Evolutionary conservation across 2,797 vertebrate species (phyloP), one percentile per base, ranked within the genome.

Genomic region (Sphenopsis melanotis): DNA sequence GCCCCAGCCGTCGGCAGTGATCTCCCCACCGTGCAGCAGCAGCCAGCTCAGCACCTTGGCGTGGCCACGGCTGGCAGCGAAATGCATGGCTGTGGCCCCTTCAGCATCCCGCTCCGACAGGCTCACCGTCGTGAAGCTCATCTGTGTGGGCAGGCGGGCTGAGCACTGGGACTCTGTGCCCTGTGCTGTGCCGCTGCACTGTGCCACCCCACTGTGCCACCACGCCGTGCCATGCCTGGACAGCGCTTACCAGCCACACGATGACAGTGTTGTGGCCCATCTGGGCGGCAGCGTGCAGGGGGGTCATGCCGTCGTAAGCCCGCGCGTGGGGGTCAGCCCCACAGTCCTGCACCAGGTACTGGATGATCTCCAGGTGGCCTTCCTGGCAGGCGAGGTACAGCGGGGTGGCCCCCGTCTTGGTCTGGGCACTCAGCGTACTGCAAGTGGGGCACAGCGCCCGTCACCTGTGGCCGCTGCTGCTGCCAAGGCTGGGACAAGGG

Each of bases 301-400:
- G 98, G 26, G 98, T 99, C 99, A 99, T 99, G 94, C 99, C 99
- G 0, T 99, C 99, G 9, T 98, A 98, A 97, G 99, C 98, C 57
- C 98, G 97, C 8, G 98, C 94, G 44, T 98, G 98, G 22, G 99
- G 98, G 89, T 99, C 98, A 0, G 99, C 98, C 86, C 98, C 98
- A n/a, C 99, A 99, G 78, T 99, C 99, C 97, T 99, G 99, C 91
- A 99, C 99, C 97, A 99, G 97, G 97, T 99, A 99, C 94, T 99
- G 99, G 93, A 99, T 98, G 70, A 98, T 98, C 95, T 99, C 99
- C 97, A 99, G 97, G 96, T 99, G 99, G 94, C 99, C 99, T 97
- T 99, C 99, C 97, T 99, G 99, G 98, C 99, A 99, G 91, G 99
- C 99, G 98, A 99, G 98, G 98, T 99, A 99, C 94, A 99, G 98